These are phyloP conservation scores for Acleris emargana DNA, from an alignment of 2,888 invertebrate genomes.

Conservation along the genomic window DNA sequence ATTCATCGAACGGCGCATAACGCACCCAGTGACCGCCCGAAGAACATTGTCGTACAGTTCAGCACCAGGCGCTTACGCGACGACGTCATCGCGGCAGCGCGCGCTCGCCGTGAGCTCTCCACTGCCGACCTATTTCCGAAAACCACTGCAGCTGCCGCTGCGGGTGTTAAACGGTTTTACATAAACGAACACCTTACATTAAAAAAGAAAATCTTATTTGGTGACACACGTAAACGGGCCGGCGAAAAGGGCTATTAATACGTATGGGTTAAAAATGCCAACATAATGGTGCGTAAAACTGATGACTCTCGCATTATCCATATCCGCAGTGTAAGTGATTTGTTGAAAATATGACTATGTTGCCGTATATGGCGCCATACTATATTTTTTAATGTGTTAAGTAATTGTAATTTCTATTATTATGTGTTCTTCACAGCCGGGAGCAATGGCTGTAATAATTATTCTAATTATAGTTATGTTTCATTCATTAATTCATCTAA, in stretches of 20 bases:
- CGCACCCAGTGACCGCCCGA: slow-evolving; percentile 16
- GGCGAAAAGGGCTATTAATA: slow-evolving; percentile 12
- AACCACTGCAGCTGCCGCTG: neutral
- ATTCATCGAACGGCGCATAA: slow-evolving; percentile 29
- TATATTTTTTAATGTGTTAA: too few species aligned
- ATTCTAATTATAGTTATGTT: too few species aligned
- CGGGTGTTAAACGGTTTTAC: neutral
- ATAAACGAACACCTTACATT: slow-evolving; percentile 33
- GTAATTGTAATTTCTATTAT: neutral
- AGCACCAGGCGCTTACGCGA: slow-evolving; percentile 25
- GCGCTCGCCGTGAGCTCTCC: slow-evolving; percentile 22
- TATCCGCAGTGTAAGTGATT: slow-evolving; percentile 11
- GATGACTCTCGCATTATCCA: slow-evolving; percentile 8
- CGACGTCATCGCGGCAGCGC: slow-evolving; percentile 28
- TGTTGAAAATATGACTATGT: neutral
- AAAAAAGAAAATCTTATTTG: too few species aligned
- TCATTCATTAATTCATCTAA: too few species aligned
- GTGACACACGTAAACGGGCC: neutral
- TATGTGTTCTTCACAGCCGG: neutral
- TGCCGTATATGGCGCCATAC: too few species aligned
- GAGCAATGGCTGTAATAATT: too few species aligned
- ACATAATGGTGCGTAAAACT: slow-evolving; percentile 21
- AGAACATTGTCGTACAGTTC: slow-evolving; percentile 36
- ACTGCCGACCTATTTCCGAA: neutral
- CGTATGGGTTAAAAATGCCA: slow-evolving; percentile 21